Percentiles rank a stretch among this genome's conserved stretches.
Evolutionary conservation across 2,888 invertebrate genomes (phyloP).

Genomic region (Aspidiotus destructor): DNA sequence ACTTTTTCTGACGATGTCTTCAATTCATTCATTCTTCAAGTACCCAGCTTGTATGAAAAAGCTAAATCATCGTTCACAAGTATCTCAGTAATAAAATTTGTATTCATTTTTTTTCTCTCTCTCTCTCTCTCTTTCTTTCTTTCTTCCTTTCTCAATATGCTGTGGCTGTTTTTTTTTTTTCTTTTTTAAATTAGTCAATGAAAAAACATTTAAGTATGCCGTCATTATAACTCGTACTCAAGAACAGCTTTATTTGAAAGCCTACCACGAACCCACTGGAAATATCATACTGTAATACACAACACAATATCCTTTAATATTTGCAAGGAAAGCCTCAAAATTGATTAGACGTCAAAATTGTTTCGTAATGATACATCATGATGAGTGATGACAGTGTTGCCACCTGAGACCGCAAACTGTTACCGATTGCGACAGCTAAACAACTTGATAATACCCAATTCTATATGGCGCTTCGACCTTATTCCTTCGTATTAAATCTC

Average conservation of each 20-base stretch:
- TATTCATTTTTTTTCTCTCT: too few species aligned
- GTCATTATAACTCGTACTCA: too few species aligned
- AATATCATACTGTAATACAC: too few species aligned
- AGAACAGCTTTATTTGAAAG: too few species aligned
- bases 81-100: neutral
- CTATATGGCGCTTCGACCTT: constrained; percentile 5
- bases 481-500: neutral
- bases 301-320: too few species aligned
- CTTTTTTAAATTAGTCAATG: too few species aligned
- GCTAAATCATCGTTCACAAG: neutral
- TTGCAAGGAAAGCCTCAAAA: constrained; percentile 11
- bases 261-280: too few species aligned
- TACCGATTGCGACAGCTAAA: constrained; percentile 30
- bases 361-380: constrained; percentile 29
- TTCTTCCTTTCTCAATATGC: too few species aligned
- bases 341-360: constrained; percentile 32
- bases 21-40: constrained; percentile 2
- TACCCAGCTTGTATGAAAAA: too few species aligned
- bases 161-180: too few species aligned
- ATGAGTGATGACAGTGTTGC: constrained; percentile 29
- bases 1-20: constrained; percentile 11
- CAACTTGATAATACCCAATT: constrained; percentile 29
- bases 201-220: too few species aligned
- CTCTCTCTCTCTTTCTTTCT: too few species aligned
- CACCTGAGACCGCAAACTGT: constrained; percentile 30